Base-by-base conservation (phyloP, 2,113 vertebrate genomes). In the Spheniscus mendiculus region DNA sequence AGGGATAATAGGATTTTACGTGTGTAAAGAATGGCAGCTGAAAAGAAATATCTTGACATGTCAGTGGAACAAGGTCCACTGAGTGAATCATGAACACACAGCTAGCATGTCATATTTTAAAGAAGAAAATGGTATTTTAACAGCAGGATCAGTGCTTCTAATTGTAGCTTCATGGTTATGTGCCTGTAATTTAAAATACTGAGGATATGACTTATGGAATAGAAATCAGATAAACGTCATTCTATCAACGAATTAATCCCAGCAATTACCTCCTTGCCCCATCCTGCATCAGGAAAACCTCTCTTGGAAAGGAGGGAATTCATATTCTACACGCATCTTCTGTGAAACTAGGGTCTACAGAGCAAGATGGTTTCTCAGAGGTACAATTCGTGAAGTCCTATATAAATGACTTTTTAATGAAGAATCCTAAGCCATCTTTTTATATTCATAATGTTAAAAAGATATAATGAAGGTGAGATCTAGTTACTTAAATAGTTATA, bases 101-200 rank as follows among this genome's bases (percentile, higher is more conserved):
- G 36, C 53, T 45, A 49, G 36, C 73, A 84, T 85, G 86, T 87
- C 77, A 91, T 73, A 87, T 95, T 96, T 96, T 79, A 91, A 89
- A 91, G 73, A 92, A 66, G 63, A 92, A 96, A 94, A 96, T 79
- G 26, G 78, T 91, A 58, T 72, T 96, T 97, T 95, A 96, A 96
- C 76, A 83, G 73, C 56, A 85, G 94, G 77, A 97, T 94, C 91
- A 77, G 73, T 8, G 2, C 50, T 83, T 87, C 58, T 94, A 94
- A 97, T 96, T 97, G 91, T 67, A 93, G 66, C 77, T 87, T 85
- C 81, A 83, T 38, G 73, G 91, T 85, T 93, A 72, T 95, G 62
- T 94, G 95, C 78, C 70, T 89, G 82, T 73, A 91, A 96, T 96
- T 96, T 96, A 74, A 92, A 97, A 63, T 73, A 82, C 53, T 40